Base-by-base conservation (phyloP, 1,140 invertebrate species). In the Drosophila repletoides region DNA sequence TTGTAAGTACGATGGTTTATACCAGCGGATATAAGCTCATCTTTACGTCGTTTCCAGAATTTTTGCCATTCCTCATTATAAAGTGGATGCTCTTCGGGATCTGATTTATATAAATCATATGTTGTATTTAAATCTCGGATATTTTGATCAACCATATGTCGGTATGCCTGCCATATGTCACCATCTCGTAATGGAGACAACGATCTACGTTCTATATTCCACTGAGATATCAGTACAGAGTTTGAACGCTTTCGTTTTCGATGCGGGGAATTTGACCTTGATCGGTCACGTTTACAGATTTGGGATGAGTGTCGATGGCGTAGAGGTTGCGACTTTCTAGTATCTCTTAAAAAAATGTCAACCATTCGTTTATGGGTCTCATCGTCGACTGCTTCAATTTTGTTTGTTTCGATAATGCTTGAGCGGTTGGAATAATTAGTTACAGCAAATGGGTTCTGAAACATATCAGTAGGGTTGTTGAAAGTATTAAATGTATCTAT, bases 31-130 rank as follows among this genome's bases (percentile, higher is more conserved):
- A 72, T 69, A 2, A 89, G 72, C 10, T 89, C 75, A 43, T 89
- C 79, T 33, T 81, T 89, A 38, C 88, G 88, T 4, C 79, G 67
- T 22, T 88, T 89, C 95, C 95, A 96, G 86, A 96, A 96, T 77
- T 94, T 94, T 83, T 96, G 95, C 96, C 95, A 96, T 76, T 97
- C 95, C 14, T 94, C 93, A 0, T 95, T 94, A 81, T 97, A 97
- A 2, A 93, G 91, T 0, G 95, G 95, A 91, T 96, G 95, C 59
- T 95, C 95, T 76, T 97, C 95, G 0, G 95, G 95, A 88, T 95
- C 95, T 76, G 60, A 40, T 38, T 53, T 72, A 46, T 89, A 89
- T 2, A 61, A 14, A 5, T 70, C 60, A 64, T 70, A 89, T 0
- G 31, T 21, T 5, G 34, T 38, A 31, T 89, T 84, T 5, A 89